Percentiles rank a stretch among this genome's conserved stretches.
Evolutionary conservation across 2,113 vertebrate species (phyloP).

Genomic region (Oreochromis tanganicae): DNA sequence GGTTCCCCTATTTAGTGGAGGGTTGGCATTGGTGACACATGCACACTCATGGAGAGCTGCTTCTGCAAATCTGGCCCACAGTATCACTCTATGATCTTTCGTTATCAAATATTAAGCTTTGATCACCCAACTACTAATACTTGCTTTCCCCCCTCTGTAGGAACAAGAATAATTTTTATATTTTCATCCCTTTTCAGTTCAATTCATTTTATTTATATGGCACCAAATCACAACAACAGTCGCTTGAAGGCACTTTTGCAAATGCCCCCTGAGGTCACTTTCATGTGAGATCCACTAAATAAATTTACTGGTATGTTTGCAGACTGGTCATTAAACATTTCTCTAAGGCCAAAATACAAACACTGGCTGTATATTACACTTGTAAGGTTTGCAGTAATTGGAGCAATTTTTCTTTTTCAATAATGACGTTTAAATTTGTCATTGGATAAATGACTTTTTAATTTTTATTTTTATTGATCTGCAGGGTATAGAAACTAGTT

Average conservation of each 20-base stretch:
- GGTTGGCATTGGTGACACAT: not conserved
- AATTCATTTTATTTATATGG: not conserved
- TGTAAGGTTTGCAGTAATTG: not conserved
- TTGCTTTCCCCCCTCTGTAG: not conserved
- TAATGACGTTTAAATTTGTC: not conserved
- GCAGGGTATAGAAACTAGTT: not conserved
- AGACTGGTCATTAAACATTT: not conserved
- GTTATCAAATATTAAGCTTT: not conserved
- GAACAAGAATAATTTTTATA: too few species aligned
- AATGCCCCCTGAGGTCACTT: not conserved
- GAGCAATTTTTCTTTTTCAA: not conserved
- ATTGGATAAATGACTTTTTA: not conserved
- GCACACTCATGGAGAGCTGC: not conserved
- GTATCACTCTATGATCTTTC: not conserved
- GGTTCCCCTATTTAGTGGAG: not conserved
- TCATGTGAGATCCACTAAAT: not conserved
- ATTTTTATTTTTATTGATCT: not conserved
- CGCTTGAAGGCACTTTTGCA: fast-evolving
- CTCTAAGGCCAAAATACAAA: not conserved
- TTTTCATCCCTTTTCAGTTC: not conserved
- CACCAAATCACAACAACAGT: not conserved
- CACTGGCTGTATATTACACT: not conserved
- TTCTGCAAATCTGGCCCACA: not conserved
- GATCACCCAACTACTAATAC: too few species aligned
- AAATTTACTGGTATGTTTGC: not conserved